These are phyloP conservation scores for Branchinecta sandiegonensis DNA, from an alignment of 2,888 invertebrate species.

Conservation along the genomic window DNA sequence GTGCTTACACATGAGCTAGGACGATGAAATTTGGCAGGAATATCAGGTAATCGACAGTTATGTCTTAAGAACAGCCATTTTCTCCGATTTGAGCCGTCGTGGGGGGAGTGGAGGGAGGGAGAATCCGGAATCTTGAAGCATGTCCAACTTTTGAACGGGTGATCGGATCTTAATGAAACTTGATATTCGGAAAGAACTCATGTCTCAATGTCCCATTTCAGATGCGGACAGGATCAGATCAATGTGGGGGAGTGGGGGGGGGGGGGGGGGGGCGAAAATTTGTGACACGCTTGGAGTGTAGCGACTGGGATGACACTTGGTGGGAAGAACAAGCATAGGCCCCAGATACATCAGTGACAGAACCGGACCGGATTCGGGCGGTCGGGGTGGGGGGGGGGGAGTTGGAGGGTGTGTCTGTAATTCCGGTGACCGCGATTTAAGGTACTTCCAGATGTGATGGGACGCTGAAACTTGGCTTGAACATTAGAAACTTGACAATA, in stretches of 20 bases:
- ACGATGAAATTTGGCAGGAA: no score
- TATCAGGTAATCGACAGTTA: no score
- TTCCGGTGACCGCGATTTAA: background rate
- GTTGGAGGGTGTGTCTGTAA: no score
- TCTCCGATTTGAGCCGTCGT: no score
- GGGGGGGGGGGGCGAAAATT: background rate
- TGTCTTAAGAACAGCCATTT: no score
- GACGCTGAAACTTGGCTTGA: no score
- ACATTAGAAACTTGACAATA: no score
- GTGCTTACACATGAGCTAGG: no score
- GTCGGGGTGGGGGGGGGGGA: background rate
- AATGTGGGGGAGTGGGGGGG: background rate
- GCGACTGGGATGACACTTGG: background rate
- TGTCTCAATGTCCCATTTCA: background rate
- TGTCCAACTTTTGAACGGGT: background rate
- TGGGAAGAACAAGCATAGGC: slow-evolving; percentile 7
- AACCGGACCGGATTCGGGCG: background rate
- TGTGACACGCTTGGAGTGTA: background rate
- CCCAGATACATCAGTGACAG: background rate
- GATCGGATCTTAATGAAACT: slow-evolving; percentile 3
- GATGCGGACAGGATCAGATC: background rate
- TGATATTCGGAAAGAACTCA: background rate
- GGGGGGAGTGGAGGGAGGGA: no score
- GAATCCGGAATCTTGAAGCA: no score
- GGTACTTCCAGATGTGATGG: no score